Evolutionary conservation across 1,140 invertebrate species (phyloP).

Genomic region (Anthonomus grandis): DNA sequence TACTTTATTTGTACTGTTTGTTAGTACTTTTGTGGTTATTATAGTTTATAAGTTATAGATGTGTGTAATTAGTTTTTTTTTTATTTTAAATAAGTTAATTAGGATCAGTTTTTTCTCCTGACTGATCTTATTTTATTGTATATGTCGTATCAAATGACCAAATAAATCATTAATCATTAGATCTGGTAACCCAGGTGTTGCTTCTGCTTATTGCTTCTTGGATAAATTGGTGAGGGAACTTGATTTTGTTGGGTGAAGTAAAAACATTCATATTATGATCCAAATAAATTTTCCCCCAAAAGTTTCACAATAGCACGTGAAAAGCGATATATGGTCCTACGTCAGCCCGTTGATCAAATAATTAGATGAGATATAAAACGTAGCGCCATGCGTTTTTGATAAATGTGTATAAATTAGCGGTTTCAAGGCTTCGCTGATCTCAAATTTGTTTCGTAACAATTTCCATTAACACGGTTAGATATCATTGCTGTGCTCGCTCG

Average conservation of each 20-base stretch:
- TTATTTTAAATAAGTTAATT: too few species aligned
- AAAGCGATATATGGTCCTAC: constrained; percentile 3
- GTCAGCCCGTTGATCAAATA: constrained; percentile 11
- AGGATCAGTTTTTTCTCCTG: too few species aligned
- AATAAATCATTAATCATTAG: too few species aligned
- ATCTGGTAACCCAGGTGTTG: too few species aligned
- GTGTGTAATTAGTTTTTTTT: too few species aligned
- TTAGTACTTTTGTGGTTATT: too few species aligned
- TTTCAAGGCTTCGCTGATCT: constrained; percentile 19
- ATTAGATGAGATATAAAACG: constrained; percentile 10
- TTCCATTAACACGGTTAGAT: constrained; percentile 19
- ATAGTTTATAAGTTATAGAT: too few species aligned
- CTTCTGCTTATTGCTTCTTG: too few species aligned
- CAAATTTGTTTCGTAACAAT: constrained; percentile 20
- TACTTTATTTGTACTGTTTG: too few species aligned
- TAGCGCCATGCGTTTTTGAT: constrained; percentile 8
- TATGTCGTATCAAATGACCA: neutral
- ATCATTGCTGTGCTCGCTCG: constrained; percentile 6
- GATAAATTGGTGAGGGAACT: too few species aligned
- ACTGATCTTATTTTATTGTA: neutral
- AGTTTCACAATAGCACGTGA: constrained; percentile 8
- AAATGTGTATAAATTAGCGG: constrained; percentile 16
- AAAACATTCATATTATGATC: neutral
- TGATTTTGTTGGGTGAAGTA: neutral
- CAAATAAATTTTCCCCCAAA: neutral